Percentiles rank a stretch among this genome's conserved stretches.
phyloP scores from a whole-genome alignment of 2,113 vertebrate species.

The Pseudorhombus dupliciocellatus region DNA sequence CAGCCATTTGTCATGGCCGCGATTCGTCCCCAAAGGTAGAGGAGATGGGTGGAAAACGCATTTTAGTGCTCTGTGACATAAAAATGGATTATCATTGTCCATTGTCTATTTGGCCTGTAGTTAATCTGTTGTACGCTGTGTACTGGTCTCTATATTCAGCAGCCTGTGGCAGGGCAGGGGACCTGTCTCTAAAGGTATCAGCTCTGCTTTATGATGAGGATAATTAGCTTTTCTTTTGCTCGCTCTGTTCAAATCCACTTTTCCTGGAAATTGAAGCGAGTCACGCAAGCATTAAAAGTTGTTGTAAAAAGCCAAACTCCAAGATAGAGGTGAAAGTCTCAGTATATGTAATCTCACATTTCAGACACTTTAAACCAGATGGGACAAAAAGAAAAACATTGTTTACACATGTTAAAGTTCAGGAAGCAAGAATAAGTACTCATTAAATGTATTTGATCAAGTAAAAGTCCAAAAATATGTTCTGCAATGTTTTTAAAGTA shows the following conservation, averaged over 20 bases:
- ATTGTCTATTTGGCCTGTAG: slow-evolving; percentile 47
- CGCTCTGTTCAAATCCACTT: neutral
- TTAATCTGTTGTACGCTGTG: slow-evolving; percentile 63
- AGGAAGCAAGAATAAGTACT: too few species aligned
- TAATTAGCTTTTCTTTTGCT: slow-evolving; percentile 46
- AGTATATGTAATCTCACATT: neutral
- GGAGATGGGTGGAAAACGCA: slow-evolving; percentile 65
- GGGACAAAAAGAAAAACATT: too few species aligned
- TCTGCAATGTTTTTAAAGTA: too few species aligned
- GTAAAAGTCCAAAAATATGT: too few species aligned
- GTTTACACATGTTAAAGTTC: too few species aligned
- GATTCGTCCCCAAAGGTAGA: slow-evolving; percentile 70
- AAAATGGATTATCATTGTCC: slow-evolving; percentile 73
- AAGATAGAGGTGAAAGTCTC: neutral
- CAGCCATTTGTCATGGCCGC: slow-evolving; percentile 73
- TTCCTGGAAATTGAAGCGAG: neutral
- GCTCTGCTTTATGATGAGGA: slow-evolving; percentile 30
- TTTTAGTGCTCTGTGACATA: slow-evolving; percentile 67
- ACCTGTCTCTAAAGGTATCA: slow-evolving; percentile 23
- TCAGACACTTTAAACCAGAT: too few species aligned
- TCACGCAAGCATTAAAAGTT: neutral
- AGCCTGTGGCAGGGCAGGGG: slow-evolving; percentile 15
- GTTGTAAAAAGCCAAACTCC: neutral
- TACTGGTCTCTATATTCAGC: slow-evolving; percentile 30
- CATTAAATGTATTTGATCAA: too few species aligned